Evolutionary conservation across 2,888 invertebrate genomes (phyloP), one percentile per base, ranked within the genome.

Genomic region (Temnothorax unifasciatus): DNA sequence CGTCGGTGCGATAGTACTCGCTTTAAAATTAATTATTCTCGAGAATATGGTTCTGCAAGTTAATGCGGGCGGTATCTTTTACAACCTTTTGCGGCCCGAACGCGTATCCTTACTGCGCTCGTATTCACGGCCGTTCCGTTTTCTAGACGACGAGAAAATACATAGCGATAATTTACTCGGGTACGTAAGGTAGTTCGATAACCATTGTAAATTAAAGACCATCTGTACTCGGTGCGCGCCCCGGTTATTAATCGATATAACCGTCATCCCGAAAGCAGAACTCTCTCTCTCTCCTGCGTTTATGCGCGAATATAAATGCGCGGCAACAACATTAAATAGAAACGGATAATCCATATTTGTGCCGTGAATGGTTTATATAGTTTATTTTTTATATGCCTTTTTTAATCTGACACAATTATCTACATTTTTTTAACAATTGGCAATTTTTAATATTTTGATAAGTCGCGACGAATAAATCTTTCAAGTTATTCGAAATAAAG

Each of bases 11-110:
- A 82, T 82, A 68, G 52, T 29, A 29, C 38, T 34, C 41, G 50
- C 61, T 69, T 82, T 61, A 57, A 71, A 82, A 82, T 85, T 85
- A 85, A 85, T 85, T 83, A 85, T 82, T 44, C 63, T 41, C 63
- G 61, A 63, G 79, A 79, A 71, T 81, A 81, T 81, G 18, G 38
- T 59, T 79, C 59, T 59, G 59, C 79, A 34, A 63, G 64, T 66
- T 57, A 25, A n/a, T 52, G 38, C 38, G 69, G 63, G 61, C 66
- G 57, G 66, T 59, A 85, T 61, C 63, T 76, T 87, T 83, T 83
- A 88, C 71, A 75, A 61, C 9, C 38, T 50, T 47, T 50, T 34
- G 59, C 79, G 47, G 25, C 47, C 47, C 25, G 18, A 21, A 34
- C 34, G 69, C 57, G n/a, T 34, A 81, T 61, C 71, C 47, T 71